Conservation (phyloP, 2,113 vertebrate genomes). For the Entomyzon cyanotis region DNA sequence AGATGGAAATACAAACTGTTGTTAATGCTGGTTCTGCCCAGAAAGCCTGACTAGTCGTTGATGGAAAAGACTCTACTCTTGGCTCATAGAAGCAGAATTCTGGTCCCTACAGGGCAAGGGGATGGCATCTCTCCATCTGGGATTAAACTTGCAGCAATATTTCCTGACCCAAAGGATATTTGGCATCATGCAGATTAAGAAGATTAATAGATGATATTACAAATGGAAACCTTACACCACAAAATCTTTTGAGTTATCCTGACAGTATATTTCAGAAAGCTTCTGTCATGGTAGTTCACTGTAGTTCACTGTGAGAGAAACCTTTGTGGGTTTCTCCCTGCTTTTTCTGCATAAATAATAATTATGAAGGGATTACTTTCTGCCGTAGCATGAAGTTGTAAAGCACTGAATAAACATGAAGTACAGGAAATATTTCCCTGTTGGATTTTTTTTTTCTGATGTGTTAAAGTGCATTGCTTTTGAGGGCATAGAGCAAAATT, state of each 20-base stretch:
- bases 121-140: background rate
- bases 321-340: accelerated
- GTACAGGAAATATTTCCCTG: background rate
- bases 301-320: background rate
- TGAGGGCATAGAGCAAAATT: background rate
- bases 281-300: background rate
- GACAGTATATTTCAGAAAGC: background rate
- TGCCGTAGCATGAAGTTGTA: background rate
- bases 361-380: background rate
- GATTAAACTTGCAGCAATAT: background rate
- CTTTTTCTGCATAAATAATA: background rate
- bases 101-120: background rate
- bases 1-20: background rate
- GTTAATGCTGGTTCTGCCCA: background rate
- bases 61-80: background rate
- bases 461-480: background rate
- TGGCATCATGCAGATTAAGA: background rate
- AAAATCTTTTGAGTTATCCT: background rate
- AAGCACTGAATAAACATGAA: background rate
- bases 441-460: background rate
- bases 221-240: background rate
- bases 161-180: background rate
- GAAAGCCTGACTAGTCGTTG: background rate
- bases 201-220: background rate
- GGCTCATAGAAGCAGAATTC: background rate